Percentiles rank a stretch among this genome's conserved stretches.
phyloP scores from a whole-genome alignment of 2,113 vertebrate species.

The Oreochromis aureus region DNA sequence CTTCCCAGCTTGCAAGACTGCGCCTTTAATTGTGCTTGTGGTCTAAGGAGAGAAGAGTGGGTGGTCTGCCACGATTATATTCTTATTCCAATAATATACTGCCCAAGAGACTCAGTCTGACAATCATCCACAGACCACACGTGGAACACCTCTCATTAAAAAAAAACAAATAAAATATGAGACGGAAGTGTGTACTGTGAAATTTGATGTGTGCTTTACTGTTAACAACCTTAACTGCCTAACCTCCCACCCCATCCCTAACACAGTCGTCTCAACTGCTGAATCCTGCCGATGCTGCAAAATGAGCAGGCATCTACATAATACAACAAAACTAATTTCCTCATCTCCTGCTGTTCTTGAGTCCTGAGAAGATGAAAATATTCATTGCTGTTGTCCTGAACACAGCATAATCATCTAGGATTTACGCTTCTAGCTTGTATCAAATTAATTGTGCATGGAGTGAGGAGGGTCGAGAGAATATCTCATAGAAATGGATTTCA shows the following conservation, averaged over 20 bases:
- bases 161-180: background rate
- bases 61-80: slow-evolving; percentile 12
- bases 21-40: slow-evolving; percentile 51
- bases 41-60: background rate
- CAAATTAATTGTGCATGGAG: slow-evolving; percentile 68
- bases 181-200: background rate
- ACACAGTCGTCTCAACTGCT: background rate
- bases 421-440: slow-evolving; percentile 66
- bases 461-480: slow-evolving; percentile 47
- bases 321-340: slow-evolving; percentile 68
- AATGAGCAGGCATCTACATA: slow-evolving; percentile 57
- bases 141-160: background rate
- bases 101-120: slow-evolving; percentile 1
- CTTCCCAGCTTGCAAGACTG: slow-evolving; percentile 40
- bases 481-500: slow-evolving; percentile 61
- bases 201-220: background rate
- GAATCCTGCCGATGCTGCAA: slow-evolving; percentile 47
- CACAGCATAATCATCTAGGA: slow-evolving; percentile 67
- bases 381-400: slow-evolving; percentile 56
- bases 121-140: background rate
- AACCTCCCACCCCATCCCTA: background rate
- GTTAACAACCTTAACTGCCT: slow-evolving; percentile 10
- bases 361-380: slow-evolving; percentile 57
- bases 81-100: slow-evolving; percentile 10
- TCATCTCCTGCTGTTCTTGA: slow-evolving; percentile 56